These are phyloP conservation scores for Drosophila orosa DNA, from an alignment of 1,140 invertebrate species.

Conservation along the genomic window DNA sequence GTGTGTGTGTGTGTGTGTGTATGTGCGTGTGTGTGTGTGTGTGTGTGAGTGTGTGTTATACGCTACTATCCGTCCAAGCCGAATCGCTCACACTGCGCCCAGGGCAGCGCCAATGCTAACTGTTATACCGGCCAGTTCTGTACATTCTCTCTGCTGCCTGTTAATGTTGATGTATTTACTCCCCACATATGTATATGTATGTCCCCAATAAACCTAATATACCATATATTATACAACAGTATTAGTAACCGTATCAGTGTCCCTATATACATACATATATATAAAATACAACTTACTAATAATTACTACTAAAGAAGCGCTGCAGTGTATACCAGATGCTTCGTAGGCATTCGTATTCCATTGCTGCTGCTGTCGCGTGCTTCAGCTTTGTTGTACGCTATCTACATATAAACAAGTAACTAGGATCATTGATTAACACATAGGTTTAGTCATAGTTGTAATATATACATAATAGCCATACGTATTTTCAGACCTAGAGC, in stretches of 20 bases:
- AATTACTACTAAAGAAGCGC: not conserved
- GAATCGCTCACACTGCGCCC: constrained; percentile 46
- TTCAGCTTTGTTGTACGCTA: constrained; percentile 33
- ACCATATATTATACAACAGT: not conserved
- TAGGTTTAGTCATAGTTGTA: constrained; percentile 37
- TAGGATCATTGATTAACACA: constrained; percentile 16
- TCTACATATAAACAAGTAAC: constrained; percentile 7
- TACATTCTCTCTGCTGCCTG: constrained; percentile 44
- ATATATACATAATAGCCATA: constrained; percentile 24
- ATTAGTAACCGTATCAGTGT: constrained; percentile 25
- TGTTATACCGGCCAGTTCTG: constrained; percentile 64
- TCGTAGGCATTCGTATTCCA: constrained; percentile 24
- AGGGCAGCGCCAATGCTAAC: constrained; percentile 61
- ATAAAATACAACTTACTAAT: not conserved
- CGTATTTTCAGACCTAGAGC: constrained; percentile 21
- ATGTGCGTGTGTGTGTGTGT: not conserved
- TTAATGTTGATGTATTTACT: constrained; percentile 44
- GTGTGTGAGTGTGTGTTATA: constrained; percentile 29
- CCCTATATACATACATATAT: constrained; percentile 10
- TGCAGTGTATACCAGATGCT: constrained; percentile 24
- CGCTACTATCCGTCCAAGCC: constrained; percentile 37
- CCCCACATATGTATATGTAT: constrained; percentile 35
- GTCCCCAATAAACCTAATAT: constrained; percentile 34
- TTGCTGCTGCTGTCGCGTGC: constrained; percentile 45
- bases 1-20: not conserved